Evolutionary conservation across 2,888 invertebrate species (phyloP), one percentile per base, ranked within the genome.

Genomic region (Metalampra italica): DNA sequence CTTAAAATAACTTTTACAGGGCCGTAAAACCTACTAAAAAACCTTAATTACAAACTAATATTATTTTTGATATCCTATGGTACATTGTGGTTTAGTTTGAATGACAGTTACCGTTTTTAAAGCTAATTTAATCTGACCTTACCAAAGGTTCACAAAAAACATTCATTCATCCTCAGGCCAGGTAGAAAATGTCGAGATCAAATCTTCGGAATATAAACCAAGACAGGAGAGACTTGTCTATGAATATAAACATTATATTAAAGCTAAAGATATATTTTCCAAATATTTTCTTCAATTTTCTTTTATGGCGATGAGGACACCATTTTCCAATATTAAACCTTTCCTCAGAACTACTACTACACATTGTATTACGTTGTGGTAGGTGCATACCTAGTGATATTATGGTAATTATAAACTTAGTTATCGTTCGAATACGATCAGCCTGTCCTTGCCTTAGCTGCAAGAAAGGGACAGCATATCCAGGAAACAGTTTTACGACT

Each of bases 131-230:
- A 29, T 29, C 29, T 29, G 40, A 22, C 29, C 11, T 41, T 41
- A 41, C 29, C 41, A 11, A n/a, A 22, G 2, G 22, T 3, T 22
- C n/a, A n/a, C 15, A 40, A 22, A 22, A 7, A 22, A 9, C 3
- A 9, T 13, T 9, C 4, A n/a, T 41, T 41, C 29, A n/a, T n/a
- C 29, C 29, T 4, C 32, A 2, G 8, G 41, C 9, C 22, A 15
- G 41, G 61, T 63, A 59, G 60, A 64, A 57, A 58, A 51, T 59
- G 57, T 63, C 66, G 68, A 71, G 66, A 69, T 54, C 66, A 52
- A 50, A 37, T 30, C 45, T 46, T 46, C 4, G 11, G 49, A 52
- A 63, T 54, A 58, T 52, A 62, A 22, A 22, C 22, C 54, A 11
- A 37, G 1, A 37, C 7, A 36, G 36, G 36, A 4, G 7, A 36